Evolutionary conservation across 2,888 invertebrate species (phyloP), one percentile per base, ranked within the genome.

Genomic region (Synergus itoensis): DNA sequence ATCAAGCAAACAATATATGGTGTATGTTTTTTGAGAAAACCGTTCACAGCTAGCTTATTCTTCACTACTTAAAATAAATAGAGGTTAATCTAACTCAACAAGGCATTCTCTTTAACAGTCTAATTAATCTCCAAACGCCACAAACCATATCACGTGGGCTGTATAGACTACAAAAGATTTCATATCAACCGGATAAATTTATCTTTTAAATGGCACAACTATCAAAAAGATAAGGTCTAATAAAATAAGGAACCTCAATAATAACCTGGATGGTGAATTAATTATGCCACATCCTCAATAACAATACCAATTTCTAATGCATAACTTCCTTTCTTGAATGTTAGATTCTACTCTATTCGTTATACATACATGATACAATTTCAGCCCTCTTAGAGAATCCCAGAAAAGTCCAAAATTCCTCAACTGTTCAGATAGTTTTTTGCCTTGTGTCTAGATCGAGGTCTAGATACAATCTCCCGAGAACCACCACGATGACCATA

Each of bases 391-490:
- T 28, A 12, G 9, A 48, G 45, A 16, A 36, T 28, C 12, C 14
- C 16, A 48, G 73, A n/a, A 45, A 28, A 73, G 53, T 36, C 11
- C 16, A 12, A 53, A n/a, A 73, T 53, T 73, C 12, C 36, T 53
- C 21, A 36, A 14, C 16, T 28, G 45, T 69, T 69, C 5, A 40
- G 36, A 53, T n/a, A 36, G 48, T 48, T 73, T 48, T 73, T 53
- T 73, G n/a, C n/a, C 73, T 69, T 69, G 12, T 4, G 48, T 28
- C n/a, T 36, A 73, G 73, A 73, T 73, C 53, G 16, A 45, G 40
- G 48, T 28, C n/a, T 36, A 73, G 73, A 73, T 73, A 73, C 16
- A 45, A 53, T 73, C 73, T 73, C 36, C 4, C 1, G 1, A 53
- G 73, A 73, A 73, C 5, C 45, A 40, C 36, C n/a, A 12, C 53